These are phyloP conservation scores for Phortica okadai DNA, from an alignment of 2,888 invertebrate species.

Conservation along the genomic window DNA sequence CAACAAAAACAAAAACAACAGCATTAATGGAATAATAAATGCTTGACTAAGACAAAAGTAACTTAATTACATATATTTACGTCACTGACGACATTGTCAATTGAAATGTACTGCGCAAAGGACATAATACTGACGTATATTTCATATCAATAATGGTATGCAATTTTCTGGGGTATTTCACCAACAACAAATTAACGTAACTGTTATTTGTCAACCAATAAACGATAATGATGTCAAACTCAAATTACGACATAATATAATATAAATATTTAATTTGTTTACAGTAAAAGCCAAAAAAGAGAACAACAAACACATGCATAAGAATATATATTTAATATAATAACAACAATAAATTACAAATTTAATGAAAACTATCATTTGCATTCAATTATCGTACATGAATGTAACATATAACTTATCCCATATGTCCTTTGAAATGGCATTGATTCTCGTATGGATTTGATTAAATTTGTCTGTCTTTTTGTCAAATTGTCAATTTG, in stretches of 20 bases:
- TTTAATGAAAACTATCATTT: background rate
- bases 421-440: no score
- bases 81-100: no score
- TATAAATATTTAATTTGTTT: conserved; percentile 15
- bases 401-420: background rate
- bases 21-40: no score
- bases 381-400: background rate
- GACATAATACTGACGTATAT: background rate
- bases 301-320: background rate
- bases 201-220: conserved; percentile 26
- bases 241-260: background rate
- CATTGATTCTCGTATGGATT: no score
- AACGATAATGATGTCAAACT: background rate
- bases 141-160: no score
- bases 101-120: no score
- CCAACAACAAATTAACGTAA: background rate
- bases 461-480: conserved; percentile 7
- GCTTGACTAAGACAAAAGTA: no score
- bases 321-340: background rate
- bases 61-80: no score
- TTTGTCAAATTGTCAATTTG: background rate
- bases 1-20: no score
- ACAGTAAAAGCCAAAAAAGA: background rate
- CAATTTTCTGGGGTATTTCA: background rate
- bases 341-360: conserved; percentile 7